Base-by-base conservation (phyloP, 2,888 invertebrate genomes). In the Cataglyphis albicans region DNA sequence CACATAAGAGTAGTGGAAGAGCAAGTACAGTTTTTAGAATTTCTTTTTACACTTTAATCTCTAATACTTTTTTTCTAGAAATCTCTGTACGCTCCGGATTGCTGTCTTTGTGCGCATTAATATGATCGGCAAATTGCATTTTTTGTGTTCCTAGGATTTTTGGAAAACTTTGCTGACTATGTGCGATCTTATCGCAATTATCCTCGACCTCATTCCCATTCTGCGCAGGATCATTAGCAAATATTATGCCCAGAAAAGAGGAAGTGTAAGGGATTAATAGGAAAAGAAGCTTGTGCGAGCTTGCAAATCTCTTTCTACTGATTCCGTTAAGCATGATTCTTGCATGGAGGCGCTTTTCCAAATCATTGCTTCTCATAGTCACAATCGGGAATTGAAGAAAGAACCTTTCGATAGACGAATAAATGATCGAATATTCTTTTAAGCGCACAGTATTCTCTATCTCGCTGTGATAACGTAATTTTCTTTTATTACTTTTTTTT, bases 301-400 rank as follows among this genome's bases (percentile, higher is more conserved):
- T 68, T 29, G 38, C 12, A 21, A 68, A 32, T 70, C 72, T 61
- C 44, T 38, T 38, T 65, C 44, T 35, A 32, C 80, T 82, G 89
- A 82, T 87, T 88, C 82, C 85, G 85, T 88, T 88, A 88, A 81
- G 68, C 83, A 72, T 83, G 83, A 88, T 88, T 86, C 85, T 83
- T 83, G 78, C 41, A 78, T 32, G 63, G 38, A 61, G 44, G 72
- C 38, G 32, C 38, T 59, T 70, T 18, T 38, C 57, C 59, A 76
- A 74, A 73, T 67, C 59, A 80, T 59, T 64, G 67, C 64, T 81
- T 75, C 48, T 38, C 59, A 68, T 52, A 83, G 38, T 35, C 59
- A 61, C 75, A 48, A 48, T 64, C 61, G 64, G 15, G 75, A 84
- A 86, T 88, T 67, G 65, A 63, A 57, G 55, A 38, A 29, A 48